Evolutionary conservation across 2,888 invertebrate species (phyloP), one percentile per base, ranked within the genome.

Genomic region (Maniola hyperantus): DNA sequence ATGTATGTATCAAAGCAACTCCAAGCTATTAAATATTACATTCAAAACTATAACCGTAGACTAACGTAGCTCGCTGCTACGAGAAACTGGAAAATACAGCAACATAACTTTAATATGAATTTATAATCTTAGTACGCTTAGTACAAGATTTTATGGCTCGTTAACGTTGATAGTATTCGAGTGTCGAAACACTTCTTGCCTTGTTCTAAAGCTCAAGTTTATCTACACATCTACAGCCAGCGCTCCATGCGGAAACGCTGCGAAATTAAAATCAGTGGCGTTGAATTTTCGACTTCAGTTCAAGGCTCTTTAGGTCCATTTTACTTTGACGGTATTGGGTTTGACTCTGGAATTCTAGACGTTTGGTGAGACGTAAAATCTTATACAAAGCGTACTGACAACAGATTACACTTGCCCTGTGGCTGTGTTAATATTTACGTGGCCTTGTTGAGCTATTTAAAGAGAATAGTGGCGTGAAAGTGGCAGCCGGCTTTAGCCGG

Each of bases 391-490:
- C 2, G 26, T 4, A 1, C 15, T 15, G 46, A 46, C 46, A 6
- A 15, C 48, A 15, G 18, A 48, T 33, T 53, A 33, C 6, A 53
- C 33, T 53, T 33, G n/a, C 26, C 51, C 51, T 33, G 51, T 53
- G 51, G 51, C 33, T 33, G n/a, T 33, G 26, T 53, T 53, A 53
- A 53, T 53, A 53, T 53, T 53, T n/a, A 53, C 51, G 51, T 33
- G 33, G 33, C 26, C 33, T 53, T 26, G 51, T 51, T 53, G 10
- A 7, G 51, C 13, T 33, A n/a, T n/a, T 7, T 53, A 13, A 53
- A 33, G 51, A n/a, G 6, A 53, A 48, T 53, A 53, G 51, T 53
- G 33, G 13, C 26, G 26, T 53, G 51, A 53, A 51, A 53, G 26
- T 26, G n/a, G 51, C 13, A 7, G 13, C 1, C 13, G 33, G 26